These are phyloP conservation scores for Conger conger DNA, from an alignment of 2,113 vertebrate genomes.

Conservation along the genomic window DNA sequence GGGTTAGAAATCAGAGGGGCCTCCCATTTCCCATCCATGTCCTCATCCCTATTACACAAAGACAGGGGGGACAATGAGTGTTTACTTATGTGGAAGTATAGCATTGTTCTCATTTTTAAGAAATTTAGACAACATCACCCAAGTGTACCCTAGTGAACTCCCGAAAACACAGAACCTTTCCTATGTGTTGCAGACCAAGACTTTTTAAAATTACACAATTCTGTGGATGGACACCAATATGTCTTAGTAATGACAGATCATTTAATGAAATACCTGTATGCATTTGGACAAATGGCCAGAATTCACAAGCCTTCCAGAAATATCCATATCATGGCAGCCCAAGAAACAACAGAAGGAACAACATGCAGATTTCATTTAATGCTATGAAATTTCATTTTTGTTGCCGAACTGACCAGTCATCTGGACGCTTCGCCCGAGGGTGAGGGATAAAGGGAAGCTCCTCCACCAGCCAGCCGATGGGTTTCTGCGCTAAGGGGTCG, in stretches of 20 bases:
- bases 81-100: background rate
- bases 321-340: no score
- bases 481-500: constrained; percentile 76
- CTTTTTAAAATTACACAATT: no score
- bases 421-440: constrained; percentile 78
- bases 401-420: constrained; percentile 71
- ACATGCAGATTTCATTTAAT: no score
- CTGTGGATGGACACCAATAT: no score
- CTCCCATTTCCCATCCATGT: constrained; percentile 87
- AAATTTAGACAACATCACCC: background rate
- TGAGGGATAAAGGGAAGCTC: constrained; percentile 79
- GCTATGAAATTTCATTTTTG: background rate
- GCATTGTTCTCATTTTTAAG: background rate
- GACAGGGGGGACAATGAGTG: background rate
- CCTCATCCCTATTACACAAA: constrained; percentile 72
- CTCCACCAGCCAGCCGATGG: constrained; percentile 80
- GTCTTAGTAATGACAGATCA: no score
- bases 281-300: no score
- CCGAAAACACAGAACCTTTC: no score
- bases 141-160: no score
- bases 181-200: no score
- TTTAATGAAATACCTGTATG: no score
- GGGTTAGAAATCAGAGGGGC: constrained; percentile 82
- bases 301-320: no score
- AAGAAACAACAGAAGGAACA: no score